These are phyloP conservation scores for Drosophila neonasuta DNA, from an alignment of 2,888 invertebrate species.

Conservation along the genomic window DNA sequence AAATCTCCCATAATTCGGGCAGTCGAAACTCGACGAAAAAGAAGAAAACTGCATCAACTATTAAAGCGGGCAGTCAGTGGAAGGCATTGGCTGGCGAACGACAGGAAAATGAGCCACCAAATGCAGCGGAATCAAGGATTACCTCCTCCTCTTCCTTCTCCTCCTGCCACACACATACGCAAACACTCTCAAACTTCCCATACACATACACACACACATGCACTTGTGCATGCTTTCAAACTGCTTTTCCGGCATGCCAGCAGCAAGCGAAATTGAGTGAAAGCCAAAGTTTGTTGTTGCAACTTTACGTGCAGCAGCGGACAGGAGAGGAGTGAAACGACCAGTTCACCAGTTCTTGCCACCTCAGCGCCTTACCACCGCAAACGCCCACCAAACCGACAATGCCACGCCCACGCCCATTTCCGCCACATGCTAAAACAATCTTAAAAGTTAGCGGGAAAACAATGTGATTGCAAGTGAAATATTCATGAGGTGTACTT, in stretches of 20 bases:
- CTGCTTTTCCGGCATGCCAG: slow-evolving; percentile 45
- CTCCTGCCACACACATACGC: slow-evolving; percentile 19
- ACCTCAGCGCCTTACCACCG: slow-evolving; percentile 15
- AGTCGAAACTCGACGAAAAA: slow-evolving; percentile 33
- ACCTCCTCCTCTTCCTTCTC: slow-evolving; percentile 29
- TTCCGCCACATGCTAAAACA: slow-evolving; percentile 76
- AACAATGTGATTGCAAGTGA: slow-evolving; percentile 79
- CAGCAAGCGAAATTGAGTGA: slow-evolving; percentile 68
- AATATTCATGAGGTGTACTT: slow-evolving; percentile 73
- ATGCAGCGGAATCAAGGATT: slow-evolving; percentile 69
- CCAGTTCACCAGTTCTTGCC: slow-evolving; percentile 8
- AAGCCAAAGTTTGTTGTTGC: slow-evolving; percentile 68
- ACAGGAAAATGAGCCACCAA: slow-evolving; percentile 62
- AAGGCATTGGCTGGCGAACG: slow-evolving; percentile 38
- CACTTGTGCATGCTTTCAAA: slow-evolving; percentile 48
- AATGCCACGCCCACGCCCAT: slow-evolving; percentile 59
- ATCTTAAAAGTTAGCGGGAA: slow-evolving; percentile 76
- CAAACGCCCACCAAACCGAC: slow-evolving; percentile 41
- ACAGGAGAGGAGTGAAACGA: slow-evolving; percentile 3
- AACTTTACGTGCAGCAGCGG: slow-evolving; percentile 61
- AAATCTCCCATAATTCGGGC: slow-evolving; percentile 69
- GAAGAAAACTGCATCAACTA: slow-evolving; percentile 44
- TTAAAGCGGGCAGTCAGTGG: slow-evolving; percentile 40
- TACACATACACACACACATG: slow-evolving; percentile 19
- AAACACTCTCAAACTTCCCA: slow-evolving; percentile 1